Evolutionary conservation across 2,797 vertebrate genomes (phyloP), one percentile per base, ranked within the genome.

Genomic region (Dallia pectoralis): DNA sequence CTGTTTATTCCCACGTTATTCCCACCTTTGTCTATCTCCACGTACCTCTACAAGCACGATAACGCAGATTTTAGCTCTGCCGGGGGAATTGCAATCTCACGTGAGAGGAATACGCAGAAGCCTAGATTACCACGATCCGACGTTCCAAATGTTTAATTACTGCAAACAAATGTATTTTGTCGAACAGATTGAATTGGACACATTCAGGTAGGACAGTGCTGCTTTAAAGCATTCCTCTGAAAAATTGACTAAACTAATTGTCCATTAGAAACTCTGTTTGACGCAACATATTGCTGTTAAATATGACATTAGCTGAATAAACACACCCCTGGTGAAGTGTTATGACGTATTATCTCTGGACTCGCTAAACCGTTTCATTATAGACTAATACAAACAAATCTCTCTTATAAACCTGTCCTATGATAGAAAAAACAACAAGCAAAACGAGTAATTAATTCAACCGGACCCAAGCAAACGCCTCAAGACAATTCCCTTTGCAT

Each of bases 371-470:
- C 8, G 62, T 30, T 64, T 30, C 6, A 32, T 44, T 44, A 14
- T 0, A n/a, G 47, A 63, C 77, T 40, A 79, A 78, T 74, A 12
- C 27, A 53, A 77, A 79, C 51, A 74, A 74, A 82, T 72, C 74
- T 61, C 44, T 29, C 25, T 68, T 8, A 49, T 29, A 29, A 14
- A 29, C 25, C 49, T 15, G 32, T 66, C 32, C 69, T 72, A 69
- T 56, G 71, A 72, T 27, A 51, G 47, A 72, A 59, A 29, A 14
- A 56, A 33, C 49, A 30, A 71, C 62, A 18, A 62, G 51, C 56
- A 71, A 70, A 74, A 68, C 19, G 62, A 67, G 40, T 40, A 0
- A 67, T 40, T 65, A 0, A 44, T 44, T 25, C 40, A 64, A 74
- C 73, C 67, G 73, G 70, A 30, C 70, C 51, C 63, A 79, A 56